Conservation (phyloP, 1,140 invertebrate species). For the Helicorthomorpha holstii region DNA sequence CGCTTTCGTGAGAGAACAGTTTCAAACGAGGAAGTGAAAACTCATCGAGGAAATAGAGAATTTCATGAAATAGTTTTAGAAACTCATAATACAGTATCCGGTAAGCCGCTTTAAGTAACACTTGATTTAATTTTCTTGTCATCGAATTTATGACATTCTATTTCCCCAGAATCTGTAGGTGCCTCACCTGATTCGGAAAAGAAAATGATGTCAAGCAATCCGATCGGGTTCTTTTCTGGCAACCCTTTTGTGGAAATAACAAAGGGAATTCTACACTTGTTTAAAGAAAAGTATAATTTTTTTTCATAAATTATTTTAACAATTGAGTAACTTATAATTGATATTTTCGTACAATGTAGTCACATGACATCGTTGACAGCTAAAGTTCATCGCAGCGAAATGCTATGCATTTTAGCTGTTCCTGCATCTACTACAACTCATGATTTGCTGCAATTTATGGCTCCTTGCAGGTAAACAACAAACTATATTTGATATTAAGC, state of each 20-base stretch:
- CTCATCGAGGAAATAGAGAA: conserved; percentile 34
- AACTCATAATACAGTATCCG: conserved; percentile 29
- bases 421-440: conserved; percentile 83
- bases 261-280: conserved; percentile 88
- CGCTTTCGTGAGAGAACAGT: not conserved
- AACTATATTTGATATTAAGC: not conserved
- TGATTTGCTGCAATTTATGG: conserved; percentile 86
- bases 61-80: conserved; percentile 43
- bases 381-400: conserved; percentile 47
- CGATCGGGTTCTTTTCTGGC: conserved; percentile 65
- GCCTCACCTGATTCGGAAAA: conserved; percentile 3
- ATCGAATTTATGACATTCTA: not conserved
- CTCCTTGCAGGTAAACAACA: conserved; percentile 49
- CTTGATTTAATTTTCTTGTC: not conserved
- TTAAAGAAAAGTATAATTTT: conserved; percentile 70
- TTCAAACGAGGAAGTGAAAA: conserved; percentile 5
- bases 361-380: conserved; percentile 32
- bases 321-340: not conserved
- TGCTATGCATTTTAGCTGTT: conserved; percentile 76
- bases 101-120: not conserved
- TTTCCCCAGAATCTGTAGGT: not conserved
- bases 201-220: conserved; percentile 13
- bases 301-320: conserved; percentile 5
- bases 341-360: conserved; percentile 21
- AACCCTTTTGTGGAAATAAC: conserved; percentile 94